Percentiles rank a stretch among this genome's conserved stretches.
Evolutionary conservation across 2,888 invertebrate genomes (phyloP).

Genomic region (Bombylius discolor): DNA sequence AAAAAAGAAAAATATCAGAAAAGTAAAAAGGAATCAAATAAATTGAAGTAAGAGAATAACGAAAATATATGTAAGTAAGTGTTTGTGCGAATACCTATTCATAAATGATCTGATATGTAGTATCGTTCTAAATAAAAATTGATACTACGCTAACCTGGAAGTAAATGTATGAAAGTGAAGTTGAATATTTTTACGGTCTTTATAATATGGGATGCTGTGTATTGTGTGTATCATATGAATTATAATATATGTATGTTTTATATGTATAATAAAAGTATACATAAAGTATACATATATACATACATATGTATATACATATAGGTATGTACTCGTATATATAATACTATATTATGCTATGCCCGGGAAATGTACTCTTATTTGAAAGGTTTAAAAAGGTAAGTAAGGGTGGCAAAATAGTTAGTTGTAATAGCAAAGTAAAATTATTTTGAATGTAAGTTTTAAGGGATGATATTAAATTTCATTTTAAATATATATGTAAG

Average conservation of each 20-base stretch:
- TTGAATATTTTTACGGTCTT: slow-evolving; percentile 5
- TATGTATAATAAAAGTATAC: too few relatives aligned
- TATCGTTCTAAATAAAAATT: background rate
- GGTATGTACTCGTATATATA: background rate
- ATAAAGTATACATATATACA: background rate
- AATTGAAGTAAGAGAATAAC: too few relatives aligned
- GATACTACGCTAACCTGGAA: background rate
- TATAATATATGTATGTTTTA: too few relatives aligned
- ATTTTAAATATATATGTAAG: background rate
- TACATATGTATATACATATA: background rate
- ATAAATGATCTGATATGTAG: background rate
- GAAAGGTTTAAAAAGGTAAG: background rate
- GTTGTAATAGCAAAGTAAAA: background rate
- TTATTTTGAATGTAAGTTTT: too few relatives aligned
- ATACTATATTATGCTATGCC: background rate
- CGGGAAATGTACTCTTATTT: slow-evolving; percentile 3
- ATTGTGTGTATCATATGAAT: background rate
- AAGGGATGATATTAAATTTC: too few relatives aligned
- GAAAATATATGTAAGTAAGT: too few relatives aligned
- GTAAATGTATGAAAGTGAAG: slow-evolving; percentile 7
- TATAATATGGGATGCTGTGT: background rate
- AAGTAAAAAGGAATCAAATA: too few relatives aligned
- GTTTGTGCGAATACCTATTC: too few relatives aligned
- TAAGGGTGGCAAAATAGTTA: background rate
- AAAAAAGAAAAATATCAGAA: too few relatives aligned